Evolutionary conservation across 2,113 vertebrate species (phyloP).

Genomic region (Crotalus tigris): DNA sequence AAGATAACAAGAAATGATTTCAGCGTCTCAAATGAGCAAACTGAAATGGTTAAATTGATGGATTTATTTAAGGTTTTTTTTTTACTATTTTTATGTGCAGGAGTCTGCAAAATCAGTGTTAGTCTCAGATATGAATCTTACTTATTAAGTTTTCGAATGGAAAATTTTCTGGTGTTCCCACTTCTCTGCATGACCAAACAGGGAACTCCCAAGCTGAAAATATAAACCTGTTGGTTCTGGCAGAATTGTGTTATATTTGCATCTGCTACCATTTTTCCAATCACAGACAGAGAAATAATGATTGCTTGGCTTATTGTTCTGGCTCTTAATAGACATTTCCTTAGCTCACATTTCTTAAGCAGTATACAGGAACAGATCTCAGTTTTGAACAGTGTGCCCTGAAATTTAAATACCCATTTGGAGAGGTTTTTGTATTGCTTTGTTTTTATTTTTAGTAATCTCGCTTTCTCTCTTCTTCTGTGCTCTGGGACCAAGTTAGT

Average conservation of each 20-base stretch:
- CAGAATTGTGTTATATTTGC: slow-evolving; percentile 13
- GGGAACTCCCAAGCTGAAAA: slow-evolving; percentile 36
- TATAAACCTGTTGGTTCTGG: slow-evolving; percentile 34
- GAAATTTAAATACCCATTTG: background rate
- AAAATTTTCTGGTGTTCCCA: slow-evolving; percentile 13
- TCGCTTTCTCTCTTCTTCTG: background rate
- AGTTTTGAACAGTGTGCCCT: background rate
- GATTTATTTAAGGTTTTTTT: background rate
- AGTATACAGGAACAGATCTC: slow-evolving; percentile 4
- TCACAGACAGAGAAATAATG: slow-evolving; percentile 16
- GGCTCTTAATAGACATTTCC: slow-evolving; percentile 23
- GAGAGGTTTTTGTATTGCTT: background rate
- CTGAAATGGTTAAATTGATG: background rate
- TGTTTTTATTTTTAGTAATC: background rate
- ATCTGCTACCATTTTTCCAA: slow-evolving; percentile 38
- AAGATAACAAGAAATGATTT: background rate
- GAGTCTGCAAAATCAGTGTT: background rate
- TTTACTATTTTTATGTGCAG: background rate
- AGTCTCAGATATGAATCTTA: background rate
- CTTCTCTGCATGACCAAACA: slow-evolving; percentile 21
- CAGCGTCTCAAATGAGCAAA: background rate
- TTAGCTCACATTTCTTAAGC: slow-evolving; percentile 14
- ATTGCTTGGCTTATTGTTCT: slow-evolving; percentile 33
- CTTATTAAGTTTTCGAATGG: slow-evolving; percentile 6
- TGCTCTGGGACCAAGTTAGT: background rate